Base-by-base conservation (phyloP, 2,888 invertebrate species). In the Aphodius sticticus region DNA sequence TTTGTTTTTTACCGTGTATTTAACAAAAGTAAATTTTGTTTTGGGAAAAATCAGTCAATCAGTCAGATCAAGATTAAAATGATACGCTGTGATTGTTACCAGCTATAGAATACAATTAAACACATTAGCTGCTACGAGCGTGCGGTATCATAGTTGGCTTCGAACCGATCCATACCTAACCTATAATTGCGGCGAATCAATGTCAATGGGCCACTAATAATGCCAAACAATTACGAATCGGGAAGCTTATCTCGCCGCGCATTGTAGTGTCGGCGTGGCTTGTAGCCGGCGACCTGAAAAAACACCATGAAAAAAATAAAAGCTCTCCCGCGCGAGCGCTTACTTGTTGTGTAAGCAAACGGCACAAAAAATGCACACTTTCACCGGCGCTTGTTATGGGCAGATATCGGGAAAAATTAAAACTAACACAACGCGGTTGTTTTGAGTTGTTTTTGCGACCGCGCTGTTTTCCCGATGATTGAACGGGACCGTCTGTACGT, bases 381-480 rank as follows among this genome's bases (percentile, higher is more conserved):
- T 84, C 84, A 84, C 84, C 79, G 82, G 81, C 83, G 81, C 80
- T 82, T 81, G 82, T 83, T 83, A 79, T 80, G 81, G 71, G 77
- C 81, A 78, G 80, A 80, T 83, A 84, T 84, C 83, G 84, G 80
- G 81, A 84, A 78, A 84, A 85, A 84, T 83, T 83, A 84, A 85
- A 84, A 85, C 84, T 83, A 85, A 85, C 85, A 85, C 84, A 84
- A 85, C 83, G 81, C 80, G 81, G 84, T 85, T 85, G 86, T 86
- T 86, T 85, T 85, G 85, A 85, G 86, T 86, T 86, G 84, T 85
- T 86, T 85, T 85, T 83, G 84, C 81, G 83, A 83, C 84, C 85
- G 85, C 53, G 53, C 12, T 53, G 53, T 53, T 53, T 84, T 85
- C 83, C 83, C 83, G 82, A 82, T 86, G 85, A 85, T 86, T 86